Base-by-base conservation (phyloP, 1,140 invertebrate genomes). In the Ylistrum balloti region DNA sequence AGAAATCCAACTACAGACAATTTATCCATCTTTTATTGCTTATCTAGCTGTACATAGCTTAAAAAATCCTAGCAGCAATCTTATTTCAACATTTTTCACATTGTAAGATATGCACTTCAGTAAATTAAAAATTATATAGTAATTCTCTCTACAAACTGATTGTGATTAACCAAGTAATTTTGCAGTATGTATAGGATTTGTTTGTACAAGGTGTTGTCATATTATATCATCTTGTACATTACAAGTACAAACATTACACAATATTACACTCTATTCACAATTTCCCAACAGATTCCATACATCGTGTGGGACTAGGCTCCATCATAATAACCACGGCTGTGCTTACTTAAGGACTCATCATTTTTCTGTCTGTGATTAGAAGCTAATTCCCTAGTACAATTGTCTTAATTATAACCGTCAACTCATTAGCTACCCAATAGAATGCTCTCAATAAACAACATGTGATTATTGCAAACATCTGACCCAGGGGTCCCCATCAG, bases 351-450 rank as follows among this genome's bases (percentile, higher is more conserved):
- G 9, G n/a, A 74, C 5, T 28, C n/a, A 28, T 74, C 22, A 74
- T 74, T 74, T 74, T 74, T 74, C 56, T 74, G 56, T 17, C 56
- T 28, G 56, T 74, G 56, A 74, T 74, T 74, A 74, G 56, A 74
- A 74, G 56, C 22, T 74, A 74, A 74, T 74, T 74, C 56, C 13
- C 56, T 11, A 74, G 56, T 74, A 74, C 56, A 74, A 74, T 28
- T 74, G 56, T 74, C 56, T 74, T 74, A 74, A 74, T 74, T 74
- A n/a, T 74, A 74, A 74, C 56, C 56, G 56, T 74, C 56, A 74
- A 74, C 56, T 74, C 56, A 74, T 74, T 74, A 74, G 22, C 56
- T 17, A 74, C 56, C 22, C n/a, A 28, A 74, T 74, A n/a, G 56
- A n/a, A 22, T 28, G 56, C 56, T 74, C 56, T 74, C 56, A 28